These are phyloP conservation scores for Toxostoma redivivum DNA, from an alignment of 2,113 vertebrate species.

Conservation along the genomic window DNA sequence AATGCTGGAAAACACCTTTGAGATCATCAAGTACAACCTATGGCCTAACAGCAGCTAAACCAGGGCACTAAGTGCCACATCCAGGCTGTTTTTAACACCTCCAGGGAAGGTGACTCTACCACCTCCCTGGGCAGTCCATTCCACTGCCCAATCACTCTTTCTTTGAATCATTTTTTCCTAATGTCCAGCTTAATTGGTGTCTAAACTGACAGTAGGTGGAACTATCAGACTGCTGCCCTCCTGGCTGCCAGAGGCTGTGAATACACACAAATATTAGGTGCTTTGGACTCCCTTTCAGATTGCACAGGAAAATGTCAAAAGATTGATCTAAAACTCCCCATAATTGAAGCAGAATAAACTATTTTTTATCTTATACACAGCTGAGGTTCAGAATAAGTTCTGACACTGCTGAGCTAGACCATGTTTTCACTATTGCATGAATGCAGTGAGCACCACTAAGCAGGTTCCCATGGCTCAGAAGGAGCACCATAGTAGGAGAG, in stretches of 20 bases:
- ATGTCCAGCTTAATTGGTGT: neutral
- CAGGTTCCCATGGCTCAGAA: neutral
- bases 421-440: neutral
- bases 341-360: neutral
- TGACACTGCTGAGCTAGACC: neutral
- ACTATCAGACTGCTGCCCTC: neutral
- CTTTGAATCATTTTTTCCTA: neutral
- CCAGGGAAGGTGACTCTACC: neutral
- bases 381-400: neutral
- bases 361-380: neutral
- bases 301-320: neutral
- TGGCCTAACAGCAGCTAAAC: neutral
- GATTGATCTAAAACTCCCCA: accelerated
- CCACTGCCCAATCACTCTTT: neutral
- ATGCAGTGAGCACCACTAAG: neutral
- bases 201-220: neutral
- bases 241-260: neutral
- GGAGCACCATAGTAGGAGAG: neutral
- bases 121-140: neutral
- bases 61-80: neutral
- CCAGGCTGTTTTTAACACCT: too few species aligned
- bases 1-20: neutral
- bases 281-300: neutral
- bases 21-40: neutral
- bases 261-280: neutral